Evolutionary conservation across 2,113 vertebrate genomes (phyloP), one percentile per base, ranked within the genome.

Genomic region (Phyllopteryx taeniolatus): DNA sequence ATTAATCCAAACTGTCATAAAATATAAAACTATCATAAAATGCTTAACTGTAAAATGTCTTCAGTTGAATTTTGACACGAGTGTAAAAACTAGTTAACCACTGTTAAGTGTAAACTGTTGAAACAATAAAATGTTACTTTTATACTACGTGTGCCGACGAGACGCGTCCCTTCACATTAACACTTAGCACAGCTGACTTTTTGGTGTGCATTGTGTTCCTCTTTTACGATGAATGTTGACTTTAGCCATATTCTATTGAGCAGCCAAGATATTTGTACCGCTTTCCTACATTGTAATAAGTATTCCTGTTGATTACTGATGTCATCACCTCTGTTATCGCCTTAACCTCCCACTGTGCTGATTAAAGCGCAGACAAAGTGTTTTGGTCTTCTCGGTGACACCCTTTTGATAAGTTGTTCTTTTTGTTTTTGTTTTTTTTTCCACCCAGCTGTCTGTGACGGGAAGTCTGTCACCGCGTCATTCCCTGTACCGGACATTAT

Each of bases 401-500:
- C 39, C 7, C 53, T 70, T 62, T 27, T 49, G 53, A 67, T 69
- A 62, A 74, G 20, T 22, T 80, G 51, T 67, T 69, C 20, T 44
- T 20, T 27, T 27, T 47, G 35, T 33, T 39, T 42, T 66, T 46
- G n/a, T 11, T n/a, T 53, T 67, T 63, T 22, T 8, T 56, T 19
- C 11, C 73, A 31, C 43, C 39, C 35, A 98, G 96, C 94, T 93
- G 69, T 93, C 94, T 0, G 90, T 92, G 53, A 91, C 92, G 5
- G 95, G 93, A 61, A 94, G 89, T 84, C 81, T 94, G 77, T 96
- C 96, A 22, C 95, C 95, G 0, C 91, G 94, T 68, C 94, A 93
- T 72, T 94, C 94, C 0, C 91, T 99, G 2, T 97, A 96, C 82
- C 94, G 97, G 72, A 98, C 97, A 0, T 89, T 99, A 4, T 99